A percentile compares a stretch with the other conserved stretches of the same genome.
Evolutionary conservation across 2,113 vertebrate genomes (phyloP).

Genomic region (Protomyctophum bolini): DNA sequence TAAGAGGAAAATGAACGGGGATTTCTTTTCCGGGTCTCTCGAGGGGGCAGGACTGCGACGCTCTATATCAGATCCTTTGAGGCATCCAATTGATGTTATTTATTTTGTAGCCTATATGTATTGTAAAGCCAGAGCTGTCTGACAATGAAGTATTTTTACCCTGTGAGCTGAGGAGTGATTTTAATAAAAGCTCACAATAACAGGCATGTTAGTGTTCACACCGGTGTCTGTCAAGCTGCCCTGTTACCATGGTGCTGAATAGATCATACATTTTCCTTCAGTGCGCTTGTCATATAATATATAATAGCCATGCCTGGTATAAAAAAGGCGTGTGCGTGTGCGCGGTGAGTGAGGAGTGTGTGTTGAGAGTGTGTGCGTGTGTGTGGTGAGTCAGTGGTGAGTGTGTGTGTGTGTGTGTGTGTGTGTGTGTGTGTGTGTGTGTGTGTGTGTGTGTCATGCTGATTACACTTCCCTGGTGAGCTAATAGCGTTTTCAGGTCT

Average conservation of each 20-base stretch:
- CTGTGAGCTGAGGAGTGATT: neutral
- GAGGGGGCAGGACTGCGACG: too few species aligned
- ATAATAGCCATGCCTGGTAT: neutral
- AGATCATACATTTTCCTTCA: conserved; percentile 4
- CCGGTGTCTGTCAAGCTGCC: conserved; percentile 2
- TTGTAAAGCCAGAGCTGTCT: too few species aligned
- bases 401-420: neutral
- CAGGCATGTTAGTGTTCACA: neutral
- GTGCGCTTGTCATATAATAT: neutral
- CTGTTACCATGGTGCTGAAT: conserved; percentile 8
- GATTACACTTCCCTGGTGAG: conserved; percentile 27
- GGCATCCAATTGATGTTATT: too few species aligned
- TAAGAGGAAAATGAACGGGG: too few species aligned
- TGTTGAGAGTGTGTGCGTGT: neutral
- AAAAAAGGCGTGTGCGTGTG: too few species aligned
- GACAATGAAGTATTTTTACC: neutral
- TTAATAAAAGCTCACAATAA: neutral
- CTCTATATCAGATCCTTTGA: too few species aligned
- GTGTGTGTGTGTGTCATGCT: neutral
- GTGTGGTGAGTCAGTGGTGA: too few species aligned
- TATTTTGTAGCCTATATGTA: too few species aligned
- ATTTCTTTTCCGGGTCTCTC: too few species aligned
- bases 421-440: neutral
- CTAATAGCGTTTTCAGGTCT: conserved; percentile 15
- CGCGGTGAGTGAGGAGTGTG: neutral